Base-by-base conservation (phyloP, 2,888 invertebrate genomes). In the Lissocephala sabroskyi region DNA sequence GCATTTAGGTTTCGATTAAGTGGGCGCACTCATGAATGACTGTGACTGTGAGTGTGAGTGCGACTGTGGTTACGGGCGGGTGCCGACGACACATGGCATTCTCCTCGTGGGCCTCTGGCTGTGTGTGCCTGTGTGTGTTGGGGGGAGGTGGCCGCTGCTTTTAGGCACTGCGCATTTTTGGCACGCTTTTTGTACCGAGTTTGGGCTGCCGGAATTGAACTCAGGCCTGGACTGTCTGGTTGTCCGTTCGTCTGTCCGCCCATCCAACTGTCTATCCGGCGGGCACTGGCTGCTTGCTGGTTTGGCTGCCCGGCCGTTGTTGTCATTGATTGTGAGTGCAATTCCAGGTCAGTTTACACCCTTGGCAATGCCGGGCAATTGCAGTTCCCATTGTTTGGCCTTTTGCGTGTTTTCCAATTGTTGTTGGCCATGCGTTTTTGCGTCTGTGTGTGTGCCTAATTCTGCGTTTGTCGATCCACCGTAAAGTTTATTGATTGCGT, bases 1-100 rank as follows among this genome's bases (percentile, higher is more conserved):
- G 36, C 63, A 65, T 65, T 68, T 58, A 45, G 55, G 41, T 36
- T 52, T 58, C 58, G 49, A 58, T 54, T 49, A 47, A 49, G 43
- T 45, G 47, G 16, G 13, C 16, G 16, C 16, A 9, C 16, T 1
- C 6, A 7, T 10, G n/a, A n/a, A n/a, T n/a, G 33, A 35, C 26
- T 7, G 13, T 17, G 29, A 41, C 14, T 30, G 19, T 23, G 30
- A 26, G 18, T 30, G 19, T 23, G 30, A 26, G n/a, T 17, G 30
- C 39, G 37, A 46, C 18, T 18, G 42, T 32, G 28, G 42, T 46
- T 52, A 32, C 30, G 29, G 28, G 36, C 11, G 32, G 6, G n/a
- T 33, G 7, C 13, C n/a, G n/a, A n/a, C n/a, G n/a, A n/a, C n/a
- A n/a, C n/a, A n/a, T n/a, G n/a, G n/a, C n/a, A n/a, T n/a, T n/a